Evolutionary conservation across 1,140 invertebrate genomes (phyloP), one percentile per base, ranked within the genome.

Genomic region (Oedothorax gibbosus): DNA sequence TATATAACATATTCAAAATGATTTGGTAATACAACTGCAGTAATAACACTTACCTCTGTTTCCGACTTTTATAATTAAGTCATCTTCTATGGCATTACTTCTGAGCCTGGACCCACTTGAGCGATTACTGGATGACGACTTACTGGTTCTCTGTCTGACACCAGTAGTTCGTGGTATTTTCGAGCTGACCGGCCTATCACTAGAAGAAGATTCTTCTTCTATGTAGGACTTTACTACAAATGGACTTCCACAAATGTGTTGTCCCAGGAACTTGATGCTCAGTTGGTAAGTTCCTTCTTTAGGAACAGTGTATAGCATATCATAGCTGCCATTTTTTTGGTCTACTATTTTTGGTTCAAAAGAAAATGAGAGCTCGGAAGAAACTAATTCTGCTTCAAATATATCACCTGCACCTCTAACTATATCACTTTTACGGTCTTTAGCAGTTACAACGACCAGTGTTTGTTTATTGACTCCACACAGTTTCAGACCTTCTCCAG

Each of bases 81-180:
- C 92, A 88, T 92, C 91, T 87, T 92, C 92, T 71, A 92, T 89
- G 14, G 89, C 88, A 57, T 90, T 90, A 86, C 90, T 90, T 60
- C 88, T 85, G 20, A 90, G 87, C 84, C 91, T 90, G 18, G 90
- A 91, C 10, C 90, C 89, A 69, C 89, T 89, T 66, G 90, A 90
- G 60, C 89, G 88, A 72, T 90, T 90, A 87, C 90, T 90, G 57
- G 89, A 89, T 54, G 89, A 89, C 49, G 90, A 87, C 21, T 85
- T 85, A 21, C 89, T 89, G 3, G 89, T 90, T 71, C 88, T 88
- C 83, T 91, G 90, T 84, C 85, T 54, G 10, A 87, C 87, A 35
- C 86, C 87, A 15, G 86, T 78, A 7, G 87, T 88, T 35, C 87
- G 86, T 3, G 87, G 85, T 20, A 88, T 88, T 62, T 87, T 86